Conservation (phyloP, 2,888 invertebrate genomes). For the Cacoxenus indagator region DNA sequence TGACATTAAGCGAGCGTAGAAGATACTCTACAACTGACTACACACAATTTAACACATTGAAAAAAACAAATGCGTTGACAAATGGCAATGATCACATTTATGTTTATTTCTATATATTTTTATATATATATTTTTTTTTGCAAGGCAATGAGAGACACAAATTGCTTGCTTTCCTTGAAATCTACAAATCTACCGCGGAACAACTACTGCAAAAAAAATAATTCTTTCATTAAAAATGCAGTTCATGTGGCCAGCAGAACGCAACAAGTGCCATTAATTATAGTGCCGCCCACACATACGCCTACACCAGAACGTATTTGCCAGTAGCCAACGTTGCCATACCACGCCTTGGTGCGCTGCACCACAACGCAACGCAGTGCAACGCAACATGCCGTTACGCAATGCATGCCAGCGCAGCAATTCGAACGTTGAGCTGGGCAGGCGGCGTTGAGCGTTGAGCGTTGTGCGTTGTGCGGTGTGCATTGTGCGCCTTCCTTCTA, state of each 20-base stretch:
- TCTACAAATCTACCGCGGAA: too few species aligned
- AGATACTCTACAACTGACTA: neutral
- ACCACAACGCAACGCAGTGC: neutral
- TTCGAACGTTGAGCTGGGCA: neutral
- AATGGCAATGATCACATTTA: slow-evolving; percentile 2
- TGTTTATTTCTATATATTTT: neutral
- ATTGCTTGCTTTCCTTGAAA: too few species aligned
- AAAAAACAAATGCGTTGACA: neutral
- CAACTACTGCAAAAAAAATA: too few species aligned
- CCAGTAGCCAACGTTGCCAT: neutral
- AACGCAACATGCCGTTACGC: neutral
- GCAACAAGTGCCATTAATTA: slow-evolving; percentile 21
- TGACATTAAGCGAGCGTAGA: neutral
- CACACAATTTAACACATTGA: slow-evolving; percentile 4
- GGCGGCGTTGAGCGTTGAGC: neutral
- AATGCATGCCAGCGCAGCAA: neutral
- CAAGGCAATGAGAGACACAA: neutral
- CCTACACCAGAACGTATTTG: too few species aligned
- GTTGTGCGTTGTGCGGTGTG: too few species aligned
- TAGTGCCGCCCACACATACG: neutral
- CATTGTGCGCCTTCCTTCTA: slow-evolving; percentile 6
- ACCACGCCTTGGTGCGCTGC: neutral
- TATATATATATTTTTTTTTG: neutral
- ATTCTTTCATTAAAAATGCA: slow-evolving; percentile 17
- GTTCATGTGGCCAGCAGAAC: neutral